Base-by-base conservation (phyloP, 2,888 invertebrate species). In the Geotrupes spiniger region DNA sequence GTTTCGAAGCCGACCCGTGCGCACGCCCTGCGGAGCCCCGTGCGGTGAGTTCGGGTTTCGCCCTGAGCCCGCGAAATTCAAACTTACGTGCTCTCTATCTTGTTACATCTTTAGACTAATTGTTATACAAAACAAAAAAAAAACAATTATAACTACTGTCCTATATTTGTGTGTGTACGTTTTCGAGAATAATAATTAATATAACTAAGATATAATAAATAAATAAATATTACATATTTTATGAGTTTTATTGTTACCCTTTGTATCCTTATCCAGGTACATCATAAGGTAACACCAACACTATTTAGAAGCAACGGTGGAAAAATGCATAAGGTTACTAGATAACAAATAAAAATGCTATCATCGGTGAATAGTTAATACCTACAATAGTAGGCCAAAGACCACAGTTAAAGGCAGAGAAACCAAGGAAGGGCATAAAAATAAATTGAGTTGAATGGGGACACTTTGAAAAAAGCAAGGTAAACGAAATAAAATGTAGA, bases 161-260 rank as follows among this genome's bases (percentile, higher is more conserved):
- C 68, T 71, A 70, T 70, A 71, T 71, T 70, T 71, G 69, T 72
- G 62, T 62, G 71, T 72, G 70, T 71, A 70, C 68, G 67, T 72
- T 71, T 68, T 65, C 68, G 70, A 71, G 70, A 65, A 64, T 67
- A 65, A 64, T 67, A 65, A 58, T 63, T 56, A 60, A 56, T 49
- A 52, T 61, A 56, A 48, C 39, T 55, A 53, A 53, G 49, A 53
- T 49, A 49, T 52, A 49, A 55, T 49, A 42, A 46, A 43, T 37
- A 39, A 51, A 46, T 42, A 17, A 42, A 48, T 42, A 48, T 48
- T 48, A 42, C 26, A 42, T 14, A n/a, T n/a, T n/a, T n/a, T n/a
- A 48, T 10, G 16, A 9, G 21, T 25, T 9, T 9, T 14, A 10
- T 21, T 31, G 25, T 46, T 46, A 40, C 31, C 40, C 38, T 44